phyloP scores from a whole-genome alignment of 37 sponge, comb jelly and placozoan genomes.

The Beroe forskalii region DNA sequence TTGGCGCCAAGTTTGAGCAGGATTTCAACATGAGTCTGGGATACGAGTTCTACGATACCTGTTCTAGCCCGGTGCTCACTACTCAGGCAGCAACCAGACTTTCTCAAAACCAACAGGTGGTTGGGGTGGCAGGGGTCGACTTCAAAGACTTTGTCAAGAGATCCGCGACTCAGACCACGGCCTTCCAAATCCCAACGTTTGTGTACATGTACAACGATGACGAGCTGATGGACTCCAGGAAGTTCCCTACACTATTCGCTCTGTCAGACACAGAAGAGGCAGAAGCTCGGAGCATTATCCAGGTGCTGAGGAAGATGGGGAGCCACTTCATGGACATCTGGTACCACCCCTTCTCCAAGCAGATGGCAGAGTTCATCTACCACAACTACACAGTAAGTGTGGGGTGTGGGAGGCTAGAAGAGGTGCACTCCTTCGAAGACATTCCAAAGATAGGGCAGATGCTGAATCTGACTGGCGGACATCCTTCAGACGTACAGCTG shows the following conservation, averaged over 20 bases:
- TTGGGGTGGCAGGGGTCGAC: constrained; percentile 10
- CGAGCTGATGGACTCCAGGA: neutral
- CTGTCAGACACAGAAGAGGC: constrained; percentile 31
- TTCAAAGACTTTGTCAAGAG: neutral
- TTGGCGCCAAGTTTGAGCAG: neutral
- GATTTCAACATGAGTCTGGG: constrained; percentile 53
- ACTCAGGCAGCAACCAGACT: neutral
- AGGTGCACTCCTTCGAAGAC: neutral
- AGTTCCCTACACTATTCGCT: constrained; percentile 1
- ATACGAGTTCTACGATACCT: constrained; percentile 41
- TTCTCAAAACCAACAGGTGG: neutral
- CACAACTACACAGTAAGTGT: neutral
- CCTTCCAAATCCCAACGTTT: constrained; percentile 16
- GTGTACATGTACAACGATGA: constrained; percentile 15
- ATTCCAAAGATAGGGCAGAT: neutral
- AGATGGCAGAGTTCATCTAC: constrained; percentile 27
- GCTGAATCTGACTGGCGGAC: neutral
- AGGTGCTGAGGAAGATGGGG: neutral
- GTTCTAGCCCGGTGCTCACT: neutral
- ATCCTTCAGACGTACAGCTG: neutral
- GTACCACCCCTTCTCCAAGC: constrained; percentile 31
- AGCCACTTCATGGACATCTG: constrained; percentile 21
- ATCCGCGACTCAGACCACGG: neutral
- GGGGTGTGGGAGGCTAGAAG: constrained; percentile 29
- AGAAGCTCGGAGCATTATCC: neutral